phyloP scores from a whole-genome alignment of 2,113 vertebrate species.

The Sapajus apella region DNA sequence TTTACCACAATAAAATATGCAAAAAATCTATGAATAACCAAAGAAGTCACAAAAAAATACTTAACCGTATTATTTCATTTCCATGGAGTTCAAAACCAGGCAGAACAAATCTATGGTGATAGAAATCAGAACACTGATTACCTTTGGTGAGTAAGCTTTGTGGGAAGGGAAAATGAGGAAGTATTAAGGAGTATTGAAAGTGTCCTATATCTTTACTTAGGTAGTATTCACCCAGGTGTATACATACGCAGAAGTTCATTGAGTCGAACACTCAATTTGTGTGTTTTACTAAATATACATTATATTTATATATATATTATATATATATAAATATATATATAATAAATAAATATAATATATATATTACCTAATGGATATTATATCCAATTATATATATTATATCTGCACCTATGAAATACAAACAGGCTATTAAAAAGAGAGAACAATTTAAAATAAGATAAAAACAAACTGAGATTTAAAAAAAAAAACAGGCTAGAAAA shows the following conservation, averaged over 20 bases:
- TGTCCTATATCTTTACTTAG: not conserved
- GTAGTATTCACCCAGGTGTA: not conserved
- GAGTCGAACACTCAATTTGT: not conserved
- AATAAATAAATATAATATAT: no score
- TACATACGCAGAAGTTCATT: not conserved
- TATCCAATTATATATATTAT: no score
- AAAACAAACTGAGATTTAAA: slow-evolving; percentile 7
- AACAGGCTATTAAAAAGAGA: slow-evolving; percentile 12
- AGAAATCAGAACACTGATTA: slow-evolving; percentile 23
- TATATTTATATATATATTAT: no score
- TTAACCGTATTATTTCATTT: slow-evolving; percentile 12
- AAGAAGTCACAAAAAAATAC: not conserved
- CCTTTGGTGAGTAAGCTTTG: not conserved
- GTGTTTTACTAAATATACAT: not conserved
- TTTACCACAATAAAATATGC: not conserved
- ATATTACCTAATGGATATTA: no score
- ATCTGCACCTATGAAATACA: not conserved
- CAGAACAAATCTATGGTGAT: not conserved
- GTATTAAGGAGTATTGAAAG: not conserved
- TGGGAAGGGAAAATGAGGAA: not conserved
- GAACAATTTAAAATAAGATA: not conserved
- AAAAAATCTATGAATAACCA: not conserved
- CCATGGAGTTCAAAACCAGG: not conserved
- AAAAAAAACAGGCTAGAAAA: slow-evolving; percentile 2
- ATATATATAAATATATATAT: no score